Base-by-base conservation (phyloP, 1,140 invertebrate species). In the Trinorchestia longiramus region DNA sequence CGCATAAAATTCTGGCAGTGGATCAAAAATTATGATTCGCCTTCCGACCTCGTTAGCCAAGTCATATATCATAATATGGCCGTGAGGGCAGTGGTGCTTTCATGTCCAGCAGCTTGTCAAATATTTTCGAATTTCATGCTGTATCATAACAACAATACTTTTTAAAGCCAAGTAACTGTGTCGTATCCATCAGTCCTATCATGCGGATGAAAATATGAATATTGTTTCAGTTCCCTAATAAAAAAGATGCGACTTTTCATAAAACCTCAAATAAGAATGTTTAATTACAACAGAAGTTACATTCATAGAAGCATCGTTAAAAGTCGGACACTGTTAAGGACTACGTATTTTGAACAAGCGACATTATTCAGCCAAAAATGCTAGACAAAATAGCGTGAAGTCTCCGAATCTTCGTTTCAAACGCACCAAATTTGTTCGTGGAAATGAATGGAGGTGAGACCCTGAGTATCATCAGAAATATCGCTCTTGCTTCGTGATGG, bases 1-100 rank as follows among this genome's bases (percentile, higher is more conserved):
- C 15, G 92, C 92, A 94, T 94, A 94, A 94, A 94, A 94, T 94
- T 44, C 44, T 94, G 92, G 92, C 92, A 94, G 92, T 94, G 43
- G 43, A 94, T 42, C 92, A 94, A 94, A 94, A 94, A 94, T 94
- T 94, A 94, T 94, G 92, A 94, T 94, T 94, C 44, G 92, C 41
- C 92, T 94, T 42, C 92, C 92, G 43, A 43, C 44, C 44, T 47
- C 92, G 88, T 90, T 90, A 90, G 88, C 41, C 88, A 28, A 41
- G 88, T 42, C 88, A 90, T 90, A 43, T 43, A 42, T 90, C 88
- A 90, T 42, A 90, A 90, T 90, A 90, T 17, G 23, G 41, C 88
- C 28, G 43, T 43, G 88, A 90, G 88, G 88, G 62, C 62, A 77
- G 62, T 28, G 62, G 62, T 77, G 62, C 62, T 77, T 77, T 77